These are phyloP conservation scores for Oncopodura yosiiana DNA, from an alignment of 1,140 invertebrate genomes.

Conservation along the genomic window DNA sequence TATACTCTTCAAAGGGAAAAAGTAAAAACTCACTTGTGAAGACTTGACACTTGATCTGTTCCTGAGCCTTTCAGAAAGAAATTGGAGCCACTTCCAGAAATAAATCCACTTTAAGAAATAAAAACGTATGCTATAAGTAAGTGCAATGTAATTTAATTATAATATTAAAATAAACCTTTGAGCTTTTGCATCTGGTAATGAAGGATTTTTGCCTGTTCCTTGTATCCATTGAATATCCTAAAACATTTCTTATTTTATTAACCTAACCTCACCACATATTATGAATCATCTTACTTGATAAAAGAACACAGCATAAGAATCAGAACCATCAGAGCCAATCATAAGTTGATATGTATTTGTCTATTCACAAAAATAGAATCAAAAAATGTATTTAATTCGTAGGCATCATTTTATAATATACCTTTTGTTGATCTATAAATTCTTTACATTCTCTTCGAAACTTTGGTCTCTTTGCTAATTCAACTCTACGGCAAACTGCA, in stretches of 20 bases:
- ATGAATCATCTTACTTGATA: too few relatives aligned
- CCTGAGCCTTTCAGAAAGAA: conserved; percentile 70
- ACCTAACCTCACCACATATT: too few relatives aligned
- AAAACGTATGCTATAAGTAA: neutral
- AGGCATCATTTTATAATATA: too few relatives aligned
- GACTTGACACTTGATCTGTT: conserved; percentile 65
- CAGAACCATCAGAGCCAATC: conserved; percentile 66
- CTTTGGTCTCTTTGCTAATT: neutral
- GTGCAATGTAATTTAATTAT: neutral
- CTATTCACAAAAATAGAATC: conserved; percentile 39
- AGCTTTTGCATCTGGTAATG: conserved; percentile 71
- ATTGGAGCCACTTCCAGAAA: conserved; percentile 63
- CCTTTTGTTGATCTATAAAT: too few relatives aligned
- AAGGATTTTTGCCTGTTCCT: conserved; percentile 50
- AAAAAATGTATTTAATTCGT: too few relatives aligned
- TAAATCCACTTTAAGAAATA: conserved; percentile 52
- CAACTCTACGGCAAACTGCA: conserved; percentile 1
- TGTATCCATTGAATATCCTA: conserved; percentile 84
- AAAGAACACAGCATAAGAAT: conserved; percentile 72
- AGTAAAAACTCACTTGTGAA: conserved; percentile 54
- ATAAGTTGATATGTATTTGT: conserved; percentile 71
- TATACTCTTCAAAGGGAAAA: conserved; percentile 5
- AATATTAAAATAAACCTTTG: too few relatives aligned
- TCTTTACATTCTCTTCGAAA: neutral
- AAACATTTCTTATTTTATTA: too few relatives aligned